These are phyloP conservation scores for Luehdorfia chinensis DNA, from an alignment of 1,140 invertebrate genomes.

Conservation along the genomic window DNA sequence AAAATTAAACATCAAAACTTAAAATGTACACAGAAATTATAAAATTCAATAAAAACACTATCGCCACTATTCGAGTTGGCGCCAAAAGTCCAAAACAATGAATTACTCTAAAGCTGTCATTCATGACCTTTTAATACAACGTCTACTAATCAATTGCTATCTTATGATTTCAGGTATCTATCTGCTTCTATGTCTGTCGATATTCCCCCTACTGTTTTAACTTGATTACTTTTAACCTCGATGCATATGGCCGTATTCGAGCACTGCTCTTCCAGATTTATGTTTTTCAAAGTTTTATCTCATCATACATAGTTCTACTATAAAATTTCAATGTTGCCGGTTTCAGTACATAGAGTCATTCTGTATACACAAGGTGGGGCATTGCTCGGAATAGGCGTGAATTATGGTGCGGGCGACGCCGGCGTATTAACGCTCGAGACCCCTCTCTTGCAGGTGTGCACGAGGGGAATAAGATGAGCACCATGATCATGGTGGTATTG, in stretches of 20 bases:
- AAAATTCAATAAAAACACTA: no score
- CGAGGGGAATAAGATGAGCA: constrained; percentile 89
- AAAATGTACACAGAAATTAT: no score
- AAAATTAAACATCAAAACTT: no score
- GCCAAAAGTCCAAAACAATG: no score
- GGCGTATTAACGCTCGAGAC: constrained; percentile 67
- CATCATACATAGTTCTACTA: background rate
- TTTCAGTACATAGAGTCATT: no score
- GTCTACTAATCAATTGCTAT: constrained; percentile 39
- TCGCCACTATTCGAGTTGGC: no score
- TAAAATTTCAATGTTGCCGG: background rate
- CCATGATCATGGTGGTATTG: constrained; percentile 93
- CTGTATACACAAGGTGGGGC: no score
- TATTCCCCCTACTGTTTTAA: constrained; percentile 46
- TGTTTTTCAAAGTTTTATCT: no score
- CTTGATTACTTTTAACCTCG: constrained; percentile 28
- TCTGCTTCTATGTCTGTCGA: constrained; percentile 38
- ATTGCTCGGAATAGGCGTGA: constrained; percentile 53
- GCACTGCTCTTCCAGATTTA: constrained; percentile 60
- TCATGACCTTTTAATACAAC: no score
- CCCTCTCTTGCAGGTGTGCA: constrained; percentile 81
- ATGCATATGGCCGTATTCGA: constrained; percentile 57
- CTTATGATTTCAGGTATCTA: constrained; percentile 68
- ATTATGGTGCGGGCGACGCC: constrained; percentile 54
- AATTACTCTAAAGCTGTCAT: no score